Evolutionary conservation across 92 coral and sea anemone genomes (phyloP).

Genomic region (Zoanthus sansibaricus): DNA sequence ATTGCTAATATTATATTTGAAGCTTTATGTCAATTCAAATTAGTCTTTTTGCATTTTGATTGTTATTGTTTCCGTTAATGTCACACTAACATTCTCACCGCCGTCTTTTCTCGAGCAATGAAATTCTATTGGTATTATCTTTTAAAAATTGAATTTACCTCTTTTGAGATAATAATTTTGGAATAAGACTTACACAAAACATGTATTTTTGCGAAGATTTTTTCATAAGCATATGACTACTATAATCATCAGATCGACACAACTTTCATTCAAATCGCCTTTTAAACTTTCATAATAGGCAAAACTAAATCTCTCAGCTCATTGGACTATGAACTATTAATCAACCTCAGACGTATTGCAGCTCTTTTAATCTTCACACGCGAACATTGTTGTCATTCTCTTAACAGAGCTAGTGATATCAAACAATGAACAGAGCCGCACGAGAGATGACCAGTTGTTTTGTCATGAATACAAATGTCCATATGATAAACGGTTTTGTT

Average conservation of each 20-base stretch:
- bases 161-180: not conserved
- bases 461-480: constrained; percentile 17
- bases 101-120: no score
- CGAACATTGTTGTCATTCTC: constrained; percentile 35
- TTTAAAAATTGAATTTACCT: not conserved
- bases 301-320: not conserved
- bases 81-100: no score
- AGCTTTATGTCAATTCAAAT: no score
- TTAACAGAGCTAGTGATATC: constrained; percentile 27
- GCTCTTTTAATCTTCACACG: constrained; percentile 28
- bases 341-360: constrained; percentile 11
- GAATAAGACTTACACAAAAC: not conserved
- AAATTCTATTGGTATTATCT: not conserved
- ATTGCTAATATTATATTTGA: no score
- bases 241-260: not conserved
- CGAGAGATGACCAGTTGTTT: constrained; percentile 14
- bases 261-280: not conserved
- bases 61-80: no score
- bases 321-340: not conserved
- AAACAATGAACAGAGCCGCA: constrained; percentile 31
- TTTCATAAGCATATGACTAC: not conserved
- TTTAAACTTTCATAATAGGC: not conserved
- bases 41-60: no score
- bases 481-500: constrained; percentile 28
- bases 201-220: not conserved